phyloP scores from a whole-genome alignment of 2,888 invertebrate genomes.

The Epinotia demarniana region DNA sequence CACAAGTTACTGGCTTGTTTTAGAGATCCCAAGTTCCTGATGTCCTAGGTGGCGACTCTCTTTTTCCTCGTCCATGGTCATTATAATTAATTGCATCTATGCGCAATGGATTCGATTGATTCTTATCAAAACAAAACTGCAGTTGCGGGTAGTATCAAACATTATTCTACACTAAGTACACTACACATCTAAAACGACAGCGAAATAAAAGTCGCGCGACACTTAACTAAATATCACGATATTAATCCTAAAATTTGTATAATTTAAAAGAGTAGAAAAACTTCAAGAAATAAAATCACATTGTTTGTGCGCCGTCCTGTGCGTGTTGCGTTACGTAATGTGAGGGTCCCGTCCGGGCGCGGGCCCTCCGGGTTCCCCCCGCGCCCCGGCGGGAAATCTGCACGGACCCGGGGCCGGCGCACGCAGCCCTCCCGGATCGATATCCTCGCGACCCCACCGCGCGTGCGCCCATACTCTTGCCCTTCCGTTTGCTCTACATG shows the following conservation, averaged over 20 bases:
- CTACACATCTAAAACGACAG: slow-evolving; percentile 69
- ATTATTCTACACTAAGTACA: slow-evolving; percentile 56
- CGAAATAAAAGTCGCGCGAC: slow-evolving; percentile 70
- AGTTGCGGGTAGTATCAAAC: slow-evolving; percentile 56
- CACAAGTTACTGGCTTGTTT: slow-evolving; percentile 44
- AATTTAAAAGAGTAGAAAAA: slow-evolving; percentile 80
- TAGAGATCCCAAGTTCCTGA: slow-evolving; percentile 31
- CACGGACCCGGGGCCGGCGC: slow-evolving; percentile 41
- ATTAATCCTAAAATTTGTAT: slow-evolving; percentile 81
- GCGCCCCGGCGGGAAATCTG: slow-evolving; percentile 47
- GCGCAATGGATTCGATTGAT: slow-evolving; percentile 48
- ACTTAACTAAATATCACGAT: slow-evolving; percentile 76
- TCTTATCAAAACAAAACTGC: slow-evolving; percentile 63
- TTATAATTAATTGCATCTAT: slow-evolving; percentile 49
- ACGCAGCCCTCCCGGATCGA: slow-evolving; percentile 32
- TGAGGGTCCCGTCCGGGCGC: slow-evolving; percentile 67
- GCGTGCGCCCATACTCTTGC: slow-evolving; percentile 51
- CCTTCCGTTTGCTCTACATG: slow-evolving; percentile 47
- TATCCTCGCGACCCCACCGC: slow-evolving; percentile 35
- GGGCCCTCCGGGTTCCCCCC: slow-evolving; percentile 54
- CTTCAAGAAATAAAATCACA: slow-evolving; percentile 81
- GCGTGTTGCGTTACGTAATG: slow-evolving; percentile 84
- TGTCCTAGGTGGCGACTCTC: slow-evolving; percentile 49
- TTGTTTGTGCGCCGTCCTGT: slow-evolving; percentile 84
- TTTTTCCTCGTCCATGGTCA: slow-evolving; percentile 45